A percentile compares a stretch with the other conserved stretches of the same genome.
These are phyloP conservation scores for Tretioscincus oriximinensis DNA, from an alignment of 2,113 vertebrate genomes.

Conservation along the genomic window DNA sequence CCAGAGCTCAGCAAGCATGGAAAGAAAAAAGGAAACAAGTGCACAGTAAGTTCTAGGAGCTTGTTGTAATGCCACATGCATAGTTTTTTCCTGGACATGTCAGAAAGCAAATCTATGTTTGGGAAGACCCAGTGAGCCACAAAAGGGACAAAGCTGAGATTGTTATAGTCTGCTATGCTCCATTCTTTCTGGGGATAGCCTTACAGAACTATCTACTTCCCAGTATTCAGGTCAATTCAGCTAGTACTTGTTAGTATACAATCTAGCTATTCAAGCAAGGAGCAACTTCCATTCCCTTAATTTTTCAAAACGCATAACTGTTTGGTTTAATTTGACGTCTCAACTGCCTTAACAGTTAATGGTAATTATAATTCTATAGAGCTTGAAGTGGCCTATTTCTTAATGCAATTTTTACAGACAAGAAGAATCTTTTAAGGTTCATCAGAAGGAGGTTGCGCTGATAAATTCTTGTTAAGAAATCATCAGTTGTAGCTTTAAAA, in stretches of 20 bases:
- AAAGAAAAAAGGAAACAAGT: too few relatives aligned
- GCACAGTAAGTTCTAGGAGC: too few relatives aligned
- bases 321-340: not conserved
- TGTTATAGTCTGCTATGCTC: not conserved
- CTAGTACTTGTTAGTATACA: too few relatives aligned
- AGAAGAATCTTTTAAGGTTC: not conserved
- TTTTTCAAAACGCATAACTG: not conserved
- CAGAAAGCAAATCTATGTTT: too few relatives aligned
- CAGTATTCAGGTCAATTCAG: not conserved
- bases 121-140: too few relatives aligned
- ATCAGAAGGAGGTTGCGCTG: not conserved
- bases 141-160: too few relatives aligned
- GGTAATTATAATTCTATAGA: not conserved
- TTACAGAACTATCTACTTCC: too few relatives aligned
- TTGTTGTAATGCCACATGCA: too few relatives aligned
- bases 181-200: not conserved
- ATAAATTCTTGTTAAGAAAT: not conserved
- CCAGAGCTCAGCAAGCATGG: too few relatives aligned
- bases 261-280: not conserved
- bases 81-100: too few relatives aligned
- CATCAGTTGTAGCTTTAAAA: not conserved
- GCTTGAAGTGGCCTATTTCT: not conserved
- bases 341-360: not conserved
- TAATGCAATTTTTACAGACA: not conserved
- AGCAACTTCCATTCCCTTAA: not conserved